Base-by-base conservation (phyloP, 1,140 invertebrate species). In the Achroia grisella region DNA sequence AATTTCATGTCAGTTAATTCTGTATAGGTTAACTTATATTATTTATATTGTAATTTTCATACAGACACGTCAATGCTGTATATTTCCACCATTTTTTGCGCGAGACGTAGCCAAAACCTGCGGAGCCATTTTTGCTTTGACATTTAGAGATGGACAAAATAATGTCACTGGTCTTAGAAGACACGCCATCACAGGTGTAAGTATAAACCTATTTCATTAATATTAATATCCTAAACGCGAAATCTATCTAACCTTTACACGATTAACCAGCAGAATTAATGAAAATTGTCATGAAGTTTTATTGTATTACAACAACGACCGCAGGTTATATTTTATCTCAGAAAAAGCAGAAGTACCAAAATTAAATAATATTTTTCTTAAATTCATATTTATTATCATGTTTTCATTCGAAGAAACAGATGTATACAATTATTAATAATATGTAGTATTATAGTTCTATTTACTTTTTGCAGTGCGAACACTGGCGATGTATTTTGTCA, bases 11-110 rank as follows among this genome's bases (percentile, higher is more conserved):
- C n/a, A 34, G 4, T 34, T 31, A 31, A n/a, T 4, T 10, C 30
- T 41, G 73, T 70, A 44, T 59, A 17, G 46, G 52, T 33, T 52
- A 52, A 10, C 74, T 70, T 36, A 73, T 70, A 44, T 39, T 74
- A 4, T 67, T 77, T 12, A 71, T 71, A 10, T 66, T 71, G 9
- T 77, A 74, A 40, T 77, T 77, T 35, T 56, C 57, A 3, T 23
- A 23, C 43, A 77, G 73, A 45, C 57, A 15, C 46, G 52, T 33
- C 55, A 52, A n/a, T 77, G 73, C 37, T 77, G 73, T 44, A 39
- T 74, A 4, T 67, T 78, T 12, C 73, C 73, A n/a, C 69, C 73
- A n/a, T 77, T 77, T 40, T 77, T 77, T 35, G 57, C 57, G 14
- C 48, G 62, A 11, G 46, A 58, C 3, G 29, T 69, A 12, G 67